phyloP scores from a whole-genome alignment of 92 coral and sea anemone species.

The Hydrozoanthus gracilis region DNA sequence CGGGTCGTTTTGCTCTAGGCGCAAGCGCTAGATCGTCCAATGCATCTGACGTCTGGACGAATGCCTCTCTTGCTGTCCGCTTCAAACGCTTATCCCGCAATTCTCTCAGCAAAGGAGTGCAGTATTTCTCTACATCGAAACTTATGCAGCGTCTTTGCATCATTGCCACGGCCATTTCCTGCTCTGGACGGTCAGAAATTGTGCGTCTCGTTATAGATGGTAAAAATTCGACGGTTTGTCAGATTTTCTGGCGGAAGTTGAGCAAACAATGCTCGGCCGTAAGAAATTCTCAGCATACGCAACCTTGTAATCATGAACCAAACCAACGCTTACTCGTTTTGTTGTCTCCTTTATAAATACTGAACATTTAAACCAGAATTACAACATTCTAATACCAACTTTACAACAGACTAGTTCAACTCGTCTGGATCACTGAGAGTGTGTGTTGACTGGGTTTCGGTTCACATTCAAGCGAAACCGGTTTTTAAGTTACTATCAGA shows the following conservation, averaged over 20 bases:
- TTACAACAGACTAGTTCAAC: slow-evolving; percentile 14
- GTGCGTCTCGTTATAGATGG: not conserved
- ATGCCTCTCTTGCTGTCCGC: slow-evolving; percentile 81
- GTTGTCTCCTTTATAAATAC: not conserved
- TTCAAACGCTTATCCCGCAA: slow-evolving; percentile 76
- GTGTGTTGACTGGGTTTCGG: not conserved
- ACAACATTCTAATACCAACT: not conserved
- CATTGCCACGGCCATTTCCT: slow-evolving; percentile 80
- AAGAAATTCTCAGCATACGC: not conserved
- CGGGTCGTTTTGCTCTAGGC: slow-evolving; percentile 79
- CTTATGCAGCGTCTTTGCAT: slow-evolving; percentile 70
- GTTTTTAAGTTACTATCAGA: slow-evolving; percentile 16
- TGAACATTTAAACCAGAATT: slow-evolving; percentile 15
- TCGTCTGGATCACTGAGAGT: not conserved
- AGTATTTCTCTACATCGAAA: slow-evolving; percentile 81
- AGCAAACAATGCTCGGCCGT: not conserved
- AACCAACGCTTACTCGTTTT: not conserved
- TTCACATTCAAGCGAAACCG: slow-evolving; percentile 41
- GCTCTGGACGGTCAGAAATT: slow-evolving; percentile 9
- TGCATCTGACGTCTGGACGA: slow-evolving; percentile 77
- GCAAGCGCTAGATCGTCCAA: slow-evolving; percentile 80
- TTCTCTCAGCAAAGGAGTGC: slow-evolving; percentile 83
- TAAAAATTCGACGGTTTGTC: not conserved
- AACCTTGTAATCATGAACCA: not conserved
- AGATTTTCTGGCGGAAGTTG: not conserved